Percentiles rank a stretch among this genome's conserved stretches.
Conservation (phyloP, 92 coral and sea anemone genomes). For the Palythoa grandis region DNA sequence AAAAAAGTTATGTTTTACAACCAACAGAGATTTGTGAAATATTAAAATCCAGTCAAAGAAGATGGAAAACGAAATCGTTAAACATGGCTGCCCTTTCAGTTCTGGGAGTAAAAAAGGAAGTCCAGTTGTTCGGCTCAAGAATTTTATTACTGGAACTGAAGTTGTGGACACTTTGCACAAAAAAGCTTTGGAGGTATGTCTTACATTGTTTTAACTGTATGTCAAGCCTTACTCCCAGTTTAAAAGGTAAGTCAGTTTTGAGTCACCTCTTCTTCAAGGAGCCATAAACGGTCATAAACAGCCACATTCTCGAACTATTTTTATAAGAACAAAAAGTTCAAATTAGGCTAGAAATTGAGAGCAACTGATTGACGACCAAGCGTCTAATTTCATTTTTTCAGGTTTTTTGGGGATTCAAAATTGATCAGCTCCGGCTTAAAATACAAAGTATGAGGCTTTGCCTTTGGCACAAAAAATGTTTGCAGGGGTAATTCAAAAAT, state of each 20-base stretch:
- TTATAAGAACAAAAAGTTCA: too few relatives aligned
- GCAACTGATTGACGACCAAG: too few relatives aligned
- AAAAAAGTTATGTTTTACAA: background rate
- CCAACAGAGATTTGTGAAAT: background rate
- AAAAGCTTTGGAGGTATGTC: slow-evolving; percentile 48
- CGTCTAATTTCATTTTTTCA: too few relatives aligned
- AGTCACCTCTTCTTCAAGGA: too few relatives aligned
- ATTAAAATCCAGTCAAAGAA: background rate
- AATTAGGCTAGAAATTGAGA: too few relatives aligned
- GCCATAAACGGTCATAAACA: too few relatives aligned
- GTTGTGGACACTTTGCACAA: slow-evolving; percentile 65
- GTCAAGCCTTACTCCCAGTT: background rate
- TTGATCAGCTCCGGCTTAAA: too few relatives aligned
- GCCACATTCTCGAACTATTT: too few relatives aligned
- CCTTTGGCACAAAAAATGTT: too few relatives aligned
- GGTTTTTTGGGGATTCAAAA: too few relatives aligned
- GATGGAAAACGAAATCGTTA: background rate
- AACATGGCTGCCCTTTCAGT: slow-evolving; percentile 2
- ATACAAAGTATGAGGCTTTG: too few relatives aligned
- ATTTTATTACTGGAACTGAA: slow-evolving; percentile 51
- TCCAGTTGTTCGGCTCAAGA: slow-evolving; percentile 52
- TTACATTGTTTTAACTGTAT: background rate
- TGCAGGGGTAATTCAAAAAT: too few relatives aligned
- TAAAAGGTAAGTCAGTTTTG: background rate
- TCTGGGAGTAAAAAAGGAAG: slow-evolving; percentile 20